These are phyloP conservation scores for Hylia prasina DNA, from an alignment of 2,113 vertebrate genomes.

Conservation along the genomic window DNA sequence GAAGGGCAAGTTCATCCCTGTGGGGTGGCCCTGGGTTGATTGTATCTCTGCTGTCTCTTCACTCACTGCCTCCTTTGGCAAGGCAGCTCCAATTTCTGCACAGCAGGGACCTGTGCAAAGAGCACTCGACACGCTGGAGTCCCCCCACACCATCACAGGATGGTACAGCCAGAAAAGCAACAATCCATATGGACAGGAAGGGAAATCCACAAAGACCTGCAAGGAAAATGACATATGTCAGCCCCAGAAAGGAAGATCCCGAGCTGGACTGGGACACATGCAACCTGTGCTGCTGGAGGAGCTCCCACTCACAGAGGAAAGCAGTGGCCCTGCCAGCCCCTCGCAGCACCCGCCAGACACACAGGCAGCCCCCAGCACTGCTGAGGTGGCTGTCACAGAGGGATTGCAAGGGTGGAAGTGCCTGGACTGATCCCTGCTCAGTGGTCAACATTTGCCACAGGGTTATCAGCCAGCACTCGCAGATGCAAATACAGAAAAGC, in stretches of 20 bases:
- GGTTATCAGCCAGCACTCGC: neutral
- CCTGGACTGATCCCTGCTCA: neutral
- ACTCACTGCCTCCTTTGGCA: neutral
- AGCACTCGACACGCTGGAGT: neutral
- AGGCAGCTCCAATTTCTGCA: neutral
- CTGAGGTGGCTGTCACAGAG: neutral
- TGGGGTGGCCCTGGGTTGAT: no score
- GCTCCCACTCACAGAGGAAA: fast-evolving
- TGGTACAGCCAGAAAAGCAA: neutral
- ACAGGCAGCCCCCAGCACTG: neutral
- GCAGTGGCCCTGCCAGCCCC: neutral
- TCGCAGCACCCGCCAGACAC: fast-evolving
- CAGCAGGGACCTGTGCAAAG: neutral
- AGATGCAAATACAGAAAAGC: neutral
- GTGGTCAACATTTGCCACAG: neutral
- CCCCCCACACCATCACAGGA: fast-evolving
- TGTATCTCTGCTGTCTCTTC: neutral
- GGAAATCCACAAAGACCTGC: neutral
- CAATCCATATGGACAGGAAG: neutral
- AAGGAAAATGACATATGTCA: neutral
- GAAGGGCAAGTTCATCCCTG: neutral
- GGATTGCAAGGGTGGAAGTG: fast-evolving
- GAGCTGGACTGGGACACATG: fast-evolving
- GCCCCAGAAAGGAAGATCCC: neutral
- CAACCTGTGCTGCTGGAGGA: neutral